Evolutionary conservation across 2,797 vertebrate species (phyloP), one percentile per base, ranked within the genome.

Genomic region (Avahi laniger): DNA sequence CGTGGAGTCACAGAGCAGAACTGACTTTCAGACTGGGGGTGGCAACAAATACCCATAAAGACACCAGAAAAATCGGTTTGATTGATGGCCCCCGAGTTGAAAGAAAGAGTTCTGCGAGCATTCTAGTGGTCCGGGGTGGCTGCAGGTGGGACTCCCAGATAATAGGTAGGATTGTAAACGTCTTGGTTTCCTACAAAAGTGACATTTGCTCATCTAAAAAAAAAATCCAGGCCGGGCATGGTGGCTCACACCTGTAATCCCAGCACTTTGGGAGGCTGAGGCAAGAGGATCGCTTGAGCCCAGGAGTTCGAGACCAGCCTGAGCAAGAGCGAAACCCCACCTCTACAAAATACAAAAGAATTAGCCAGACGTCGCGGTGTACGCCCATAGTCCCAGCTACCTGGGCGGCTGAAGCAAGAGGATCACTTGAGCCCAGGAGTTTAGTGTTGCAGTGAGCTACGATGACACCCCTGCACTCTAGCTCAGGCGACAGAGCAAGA

Each of bases 1-100:
- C 0, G 2, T 14, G 28, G 8, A 2, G 26, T 17, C 35, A 12
- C 26, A 13, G 28, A 50, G 30, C 26, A 4, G 13, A 52, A 3
- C 22, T 61, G 46, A 24, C 38, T 78, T 28, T 18, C 26, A 50
- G 4, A 22, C 46, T 50, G 50, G 43, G 43, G 22, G 5, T 63
- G n/a, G n/a, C 35, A 30, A 4, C 1, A 18, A 14, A 10, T 7
- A 20, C 10, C 2, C 3, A 15, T 4, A 30, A 43, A 20, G 22
- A 22, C 9, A 17, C 18, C 75, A 41, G 83, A 35, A 69, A 14
- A 10, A 10, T 12, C 7, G 18, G 63, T 48, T 28, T 17, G 4
- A 18, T 22, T 82, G 28, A 41, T 5, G 6, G 24, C 48, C 65
- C 46, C 17, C 11, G 63, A 17, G 50, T 12, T 9, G 46, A 8